These are phyloP conservation scores for Carterocephalus palaemon DNA, from an alignment of 2,888 invertebrate species.

Conservation along the genomic window DNA sequence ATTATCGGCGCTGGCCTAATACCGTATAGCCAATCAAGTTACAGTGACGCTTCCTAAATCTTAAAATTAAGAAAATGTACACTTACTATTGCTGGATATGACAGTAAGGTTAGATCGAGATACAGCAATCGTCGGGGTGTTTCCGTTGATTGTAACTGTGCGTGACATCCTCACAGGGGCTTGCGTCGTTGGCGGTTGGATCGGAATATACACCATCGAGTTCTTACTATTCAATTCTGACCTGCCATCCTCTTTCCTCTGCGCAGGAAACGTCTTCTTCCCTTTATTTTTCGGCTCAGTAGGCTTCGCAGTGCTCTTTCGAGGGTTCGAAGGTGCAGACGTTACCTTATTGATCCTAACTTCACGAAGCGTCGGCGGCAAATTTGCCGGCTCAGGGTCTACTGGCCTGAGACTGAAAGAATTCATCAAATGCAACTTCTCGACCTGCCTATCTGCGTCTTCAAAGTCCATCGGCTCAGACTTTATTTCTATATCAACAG, in stretches of 20 bases:
- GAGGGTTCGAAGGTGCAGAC: conserved; percentile 39
- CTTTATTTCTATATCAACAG: conserved; percentile 61
- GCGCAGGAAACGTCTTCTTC: conserved; percentile 65
- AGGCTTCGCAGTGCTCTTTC: conserved; percentile 40
- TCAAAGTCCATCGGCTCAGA: conserved; percentile 65
- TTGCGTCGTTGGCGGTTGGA: conserved; percentile 64
- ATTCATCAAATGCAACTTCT: conserved; percentile 64
- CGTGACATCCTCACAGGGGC: conserved; percentile 46
- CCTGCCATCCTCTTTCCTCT: conserved; percentile 58
- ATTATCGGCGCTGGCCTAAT: too few species aligned
- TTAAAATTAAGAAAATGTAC: background rate
- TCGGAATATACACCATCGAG: conserved; percentile 73
- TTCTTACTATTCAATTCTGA: conserved; percentile 66
- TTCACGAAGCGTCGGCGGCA: conserved; percentile 49
- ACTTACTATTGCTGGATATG: conserved; percentile 12
- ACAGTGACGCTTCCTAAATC: too few species aligned
- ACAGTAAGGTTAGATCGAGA: conserved; percentile 30
- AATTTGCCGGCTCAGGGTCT: conserved; percentile 34
- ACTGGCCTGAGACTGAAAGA: conserved; percentile 62
- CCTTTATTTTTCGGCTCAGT: conserved; percentile 50
- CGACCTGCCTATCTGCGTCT: conserved; percentile 56
- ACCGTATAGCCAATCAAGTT: too few species aligned
- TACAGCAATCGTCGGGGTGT: conserved; percentile 24
- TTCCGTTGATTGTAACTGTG: conserved; percentile 32
- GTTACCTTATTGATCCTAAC: conserved; percentile 62